Evolutionary conservation across 2,888 invertebrate species (phyloP).

Genomic region (Phrixothrix hirtus): DNA sequence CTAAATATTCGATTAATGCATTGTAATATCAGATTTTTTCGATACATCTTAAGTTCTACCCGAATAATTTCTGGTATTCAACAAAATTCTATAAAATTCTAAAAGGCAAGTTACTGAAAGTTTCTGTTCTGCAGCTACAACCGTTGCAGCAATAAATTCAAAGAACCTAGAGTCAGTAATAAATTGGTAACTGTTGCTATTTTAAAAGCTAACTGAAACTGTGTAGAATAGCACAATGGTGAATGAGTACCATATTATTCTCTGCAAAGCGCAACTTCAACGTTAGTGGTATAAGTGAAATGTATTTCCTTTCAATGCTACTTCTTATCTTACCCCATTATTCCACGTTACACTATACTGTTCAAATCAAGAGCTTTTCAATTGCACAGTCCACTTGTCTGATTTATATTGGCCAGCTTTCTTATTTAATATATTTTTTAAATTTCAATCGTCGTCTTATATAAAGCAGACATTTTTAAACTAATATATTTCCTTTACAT

Average conservation of each 20-base stretch:
- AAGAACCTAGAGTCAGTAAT: slow-evolving; percentile 14
- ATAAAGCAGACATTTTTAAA: slow-evolving; percentile 1
- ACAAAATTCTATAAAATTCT: slow-evolving; percentile 10
- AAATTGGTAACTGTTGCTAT: slow-evolving; percentile 28
- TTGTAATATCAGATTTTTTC: no score
- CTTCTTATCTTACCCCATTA: slow-evolving; percentile 38
- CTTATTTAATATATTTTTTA: no score
- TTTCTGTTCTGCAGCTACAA: slow-evolving; percentile 7
- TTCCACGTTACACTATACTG: slow-evolving; percentile 27
- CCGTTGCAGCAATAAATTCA: slow-evolving; percentile 19
- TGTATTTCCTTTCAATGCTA: slow-evolving; percentile 41
- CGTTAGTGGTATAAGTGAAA: slow-evolving; percentile 37
- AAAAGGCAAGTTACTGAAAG: slow-evolving; percentile 14
- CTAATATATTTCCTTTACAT: slow-evolving; percentile 2
- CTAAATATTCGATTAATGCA: no score
- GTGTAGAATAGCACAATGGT: slow-evolving; percentile 33
- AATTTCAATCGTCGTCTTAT: slow-evolving; percentile 1
- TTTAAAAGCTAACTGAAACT: slow-evolving; percentile 34
- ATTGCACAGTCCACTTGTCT: no score
- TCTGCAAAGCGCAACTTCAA: slow-evolving; percentile 22
- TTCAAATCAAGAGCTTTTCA: slow-evolving; percentile 19
- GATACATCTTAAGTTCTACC: no score
- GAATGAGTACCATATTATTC: slow-evolving; percentile 34
- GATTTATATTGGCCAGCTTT: no score
- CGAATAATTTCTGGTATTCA: neutral